Evolutionary conservation across 2,797 vertebrate genomes (phyloP).

Genomic region (Hipposideros larvatus): DNA sequence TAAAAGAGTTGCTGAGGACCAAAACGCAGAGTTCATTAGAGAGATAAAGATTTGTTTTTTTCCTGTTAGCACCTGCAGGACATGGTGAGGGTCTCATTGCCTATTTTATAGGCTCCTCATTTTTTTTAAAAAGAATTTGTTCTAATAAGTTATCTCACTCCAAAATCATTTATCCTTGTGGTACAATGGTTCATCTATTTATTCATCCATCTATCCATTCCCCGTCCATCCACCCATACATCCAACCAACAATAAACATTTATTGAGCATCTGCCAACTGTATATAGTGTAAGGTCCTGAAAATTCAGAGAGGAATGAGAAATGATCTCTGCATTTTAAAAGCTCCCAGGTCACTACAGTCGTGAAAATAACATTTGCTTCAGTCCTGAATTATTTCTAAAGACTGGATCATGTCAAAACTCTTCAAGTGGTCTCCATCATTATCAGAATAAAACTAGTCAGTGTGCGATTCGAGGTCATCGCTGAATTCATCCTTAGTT

Average conservation of each 20-base stretch:
- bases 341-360: background rate
- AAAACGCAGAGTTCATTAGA: background rate
- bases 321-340: background rate
- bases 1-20: background rate
- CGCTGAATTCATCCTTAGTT: background rate
- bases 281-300: background rate
- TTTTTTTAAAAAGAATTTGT: background rate
- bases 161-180: background rate
- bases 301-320: constrained; percentile 13
- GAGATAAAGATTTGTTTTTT: background rate
- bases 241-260: background rate
- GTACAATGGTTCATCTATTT: background rate
- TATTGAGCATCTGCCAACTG: background rate
- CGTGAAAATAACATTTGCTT: background rate
- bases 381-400: constrained; percentile 13
- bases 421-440: background rate
- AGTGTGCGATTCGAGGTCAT: background rate
- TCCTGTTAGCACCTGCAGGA: background rate
- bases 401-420: background rate
- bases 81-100: background rate
- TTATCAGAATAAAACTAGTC: constrained; percentile 15
- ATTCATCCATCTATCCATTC: background rate
- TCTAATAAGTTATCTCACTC: constrained; percentile 43
- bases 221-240: background rate
- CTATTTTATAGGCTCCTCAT: background rate